phyloP scores from a whole-genome alignment of 2,888 invertebrate genomes.

The Gisinianus flammeolus region DNA sequence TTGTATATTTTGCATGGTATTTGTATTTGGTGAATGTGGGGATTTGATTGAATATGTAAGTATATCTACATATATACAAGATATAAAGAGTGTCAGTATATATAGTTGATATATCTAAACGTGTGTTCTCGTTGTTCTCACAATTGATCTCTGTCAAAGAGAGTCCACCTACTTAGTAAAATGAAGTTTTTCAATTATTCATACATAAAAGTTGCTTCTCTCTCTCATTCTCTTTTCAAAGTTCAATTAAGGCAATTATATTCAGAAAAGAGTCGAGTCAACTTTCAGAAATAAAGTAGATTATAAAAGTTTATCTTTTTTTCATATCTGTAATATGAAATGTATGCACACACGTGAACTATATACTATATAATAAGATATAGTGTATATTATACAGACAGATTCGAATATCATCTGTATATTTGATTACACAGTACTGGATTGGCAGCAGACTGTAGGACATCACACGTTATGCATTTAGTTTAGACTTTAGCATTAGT shows the following conservation, averaged over 20 bases:
- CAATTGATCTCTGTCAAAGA: background rate
- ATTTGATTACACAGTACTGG: background rate
- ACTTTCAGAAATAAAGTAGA: background rate
- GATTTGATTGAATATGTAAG: too few relatives aligned
- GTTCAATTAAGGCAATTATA: constrained; percentile 3
- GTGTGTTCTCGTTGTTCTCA: too few relatives aligned
- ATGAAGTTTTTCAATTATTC: constrained; percentile 4
- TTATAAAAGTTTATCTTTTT: background rate
- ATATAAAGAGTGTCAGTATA: too few relatives aligned
- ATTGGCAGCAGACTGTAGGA: too few relatives aligned
- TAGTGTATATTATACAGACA: background rate
- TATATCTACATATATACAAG: too few relatives aligned
- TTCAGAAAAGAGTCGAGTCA: background rate
- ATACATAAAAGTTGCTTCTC: background rate
- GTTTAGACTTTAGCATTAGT: too few relatives aligned
- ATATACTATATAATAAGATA: background rate
- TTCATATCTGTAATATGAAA: background rate
- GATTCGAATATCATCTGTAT: background rate
- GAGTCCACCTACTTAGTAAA: background rate
- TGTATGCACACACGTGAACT: background rate
- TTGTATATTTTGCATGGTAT: too few relatives aligned
- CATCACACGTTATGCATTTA: too few relatives aligned
- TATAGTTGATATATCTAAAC: too few relatives aligned
- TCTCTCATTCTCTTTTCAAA: background rate
- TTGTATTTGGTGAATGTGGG: too few relatives aligned